Base-by-base conservation (phyloP, 2,113 vertebrate species). In the Hipposideros armiger region DNA sequence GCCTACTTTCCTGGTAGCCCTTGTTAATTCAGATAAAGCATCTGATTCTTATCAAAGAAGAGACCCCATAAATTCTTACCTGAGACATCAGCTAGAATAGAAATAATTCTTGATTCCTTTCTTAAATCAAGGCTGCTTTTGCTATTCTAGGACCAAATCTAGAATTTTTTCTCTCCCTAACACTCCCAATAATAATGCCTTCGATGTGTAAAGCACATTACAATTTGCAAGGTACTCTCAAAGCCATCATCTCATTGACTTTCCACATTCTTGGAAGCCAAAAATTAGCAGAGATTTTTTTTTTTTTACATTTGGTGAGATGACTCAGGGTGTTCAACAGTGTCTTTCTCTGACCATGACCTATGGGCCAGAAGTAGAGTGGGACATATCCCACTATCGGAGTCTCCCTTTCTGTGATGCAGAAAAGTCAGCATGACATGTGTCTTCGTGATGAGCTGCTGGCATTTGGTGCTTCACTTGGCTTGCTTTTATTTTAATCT, bases 11-110 rank as follows among this genome's bases (percentile, higher is more conserved):
- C 72, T n/a, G 24, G 76, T 47, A 73, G 36, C 36, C 67, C 64
- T 91, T 87, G 30, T 83, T 66, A 90, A 91, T 88, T 94, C 73
- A 52, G 60, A 81, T 40, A 58, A 84, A 90, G 20, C 32, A 52
- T 82, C 28, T 19, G 50, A 94, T 76, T 78, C 81, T 40, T 74
- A 26, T 60, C 72, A 83, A 77, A 74, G 11, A 72, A 32, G 8
- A 20, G 69, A n/a, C 54, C 7, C 45, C 56, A 9, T 42, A 83
- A 76, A 22, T 32, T 32, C 28, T 93, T 90, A 52, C 24, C 54
- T n/a, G 47, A 89, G 32, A 89, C 28, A 84, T 60, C 30, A 14
- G 19, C 30, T n/a, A 93, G 91, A 60, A 94, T 64, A 81, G 36
- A 87, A 22, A 85, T 40, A 24, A 94, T 81, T 91, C n/a, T 67